Percentiles rank a stretch among this genome's conserved stretches.
Conservation (phyloP, 2,113 vertebrate species). For the Nettapus auritus region DNA sequence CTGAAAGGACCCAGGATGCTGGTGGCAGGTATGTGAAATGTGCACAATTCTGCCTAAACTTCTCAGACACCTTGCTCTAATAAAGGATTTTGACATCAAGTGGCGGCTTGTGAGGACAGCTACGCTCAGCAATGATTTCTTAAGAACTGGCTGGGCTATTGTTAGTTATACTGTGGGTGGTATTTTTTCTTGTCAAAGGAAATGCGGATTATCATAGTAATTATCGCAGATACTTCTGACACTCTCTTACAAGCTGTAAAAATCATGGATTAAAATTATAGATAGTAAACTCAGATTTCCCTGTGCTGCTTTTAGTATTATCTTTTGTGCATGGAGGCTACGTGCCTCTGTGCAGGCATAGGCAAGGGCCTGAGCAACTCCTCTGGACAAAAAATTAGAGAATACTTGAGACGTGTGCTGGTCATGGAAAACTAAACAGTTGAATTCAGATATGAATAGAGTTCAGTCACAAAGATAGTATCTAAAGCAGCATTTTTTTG, state of each 20-base stretch:
- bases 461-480: neutral
- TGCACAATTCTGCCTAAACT: neutral
- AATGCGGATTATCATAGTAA: neutral
- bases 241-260: slow-evolving; percentile 30
- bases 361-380: neutral
- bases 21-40: neutral
- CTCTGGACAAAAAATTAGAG: neutral
- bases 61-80: neutral
- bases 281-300: neutral
- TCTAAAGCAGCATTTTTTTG: neutral
- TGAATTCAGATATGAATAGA: neutral
- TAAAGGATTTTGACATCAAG: neutral
- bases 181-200: slow-evolving; percentile 38
- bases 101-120: neutral
- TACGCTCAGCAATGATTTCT: neutral
- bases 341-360: neutral
- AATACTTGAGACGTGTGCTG: neutral
- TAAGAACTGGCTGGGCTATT: neutral
- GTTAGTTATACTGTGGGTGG: neutral
- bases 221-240: slow-evolving; percentile 10
- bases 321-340: neutral
- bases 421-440: neutral
- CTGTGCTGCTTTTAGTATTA: neutral
- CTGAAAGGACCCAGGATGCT: neutral
- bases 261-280: slow-evolving; percentile 21